Conservation (phyloP, 2,113 vertebrate species). For the Benitochromis conjunctus region DNA sequence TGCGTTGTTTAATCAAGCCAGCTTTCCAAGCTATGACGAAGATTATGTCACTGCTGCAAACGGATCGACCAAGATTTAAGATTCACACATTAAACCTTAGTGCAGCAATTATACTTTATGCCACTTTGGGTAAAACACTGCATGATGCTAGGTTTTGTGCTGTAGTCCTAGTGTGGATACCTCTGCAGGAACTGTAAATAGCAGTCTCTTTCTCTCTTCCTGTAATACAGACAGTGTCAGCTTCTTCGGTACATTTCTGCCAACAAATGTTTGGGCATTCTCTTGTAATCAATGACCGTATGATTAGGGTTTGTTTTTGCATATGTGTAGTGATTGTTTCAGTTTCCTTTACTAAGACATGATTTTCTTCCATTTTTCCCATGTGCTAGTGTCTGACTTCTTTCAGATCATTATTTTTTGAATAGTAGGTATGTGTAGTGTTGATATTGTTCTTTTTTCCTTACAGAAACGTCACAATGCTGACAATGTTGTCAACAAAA, state of each 20-base stretch:
- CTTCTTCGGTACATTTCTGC: not conserved
- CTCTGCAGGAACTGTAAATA: not conserved
- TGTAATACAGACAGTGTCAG: not conserved
- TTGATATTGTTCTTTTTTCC: not conserved
- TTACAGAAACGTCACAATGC: slow-evolving; percentile 95
- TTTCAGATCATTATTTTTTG: not conserved
- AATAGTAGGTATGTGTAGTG: not conserved
- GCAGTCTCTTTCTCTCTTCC: too few relatives aligned
- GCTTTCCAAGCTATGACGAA: not conserved
- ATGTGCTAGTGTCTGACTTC: not conserved
- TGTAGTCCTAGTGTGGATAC: not conserved
- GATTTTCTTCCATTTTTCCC: not conserved
- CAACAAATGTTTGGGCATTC: not conserved
- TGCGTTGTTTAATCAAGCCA: not conserved
- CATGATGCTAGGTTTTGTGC: not conserved
- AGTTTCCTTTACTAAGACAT: not conserved
- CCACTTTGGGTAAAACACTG: not conserved
- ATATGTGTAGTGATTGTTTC: not conserved
- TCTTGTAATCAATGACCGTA: not conserved
- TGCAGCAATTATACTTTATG: not conserved
- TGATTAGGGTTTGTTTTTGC: not conserved
- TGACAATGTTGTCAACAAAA: slow-evolving; percentile 93
- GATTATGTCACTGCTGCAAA: not conserved
- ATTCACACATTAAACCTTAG: not conserved
- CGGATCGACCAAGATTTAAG: not conserved